Conservation (phyloP, 2,888 invertebrate genomes). For the Amaurobius ferox region DNA sequence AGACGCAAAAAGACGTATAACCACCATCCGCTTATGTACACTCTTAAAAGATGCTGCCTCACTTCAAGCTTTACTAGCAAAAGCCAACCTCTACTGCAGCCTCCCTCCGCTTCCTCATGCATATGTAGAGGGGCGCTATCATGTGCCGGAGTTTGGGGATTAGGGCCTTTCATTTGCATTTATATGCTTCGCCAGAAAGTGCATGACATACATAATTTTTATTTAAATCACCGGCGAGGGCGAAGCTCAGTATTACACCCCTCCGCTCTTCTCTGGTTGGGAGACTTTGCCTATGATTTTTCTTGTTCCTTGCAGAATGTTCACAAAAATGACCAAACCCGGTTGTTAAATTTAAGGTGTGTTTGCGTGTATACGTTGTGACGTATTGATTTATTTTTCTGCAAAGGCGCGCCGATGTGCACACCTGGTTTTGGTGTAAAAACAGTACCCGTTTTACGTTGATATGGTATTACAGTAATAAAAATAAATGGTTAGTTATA, state of each 20-base stretch:
- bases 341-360: slow-evolving; percentile 16
- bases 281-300: background rate
- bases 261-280: background rate
- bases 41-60: slow-evolving; percentile 18
- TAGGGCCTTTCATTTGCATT: slow-evolving; percentile 71
- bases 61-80: background rate
- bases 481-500: too few relatives aligned
- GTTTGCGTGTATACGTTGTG: background rate
- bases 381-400: background rate
- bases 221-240: slow-evolving; percentile 62
- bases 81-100: background rate
- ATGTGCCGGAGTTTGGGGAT: slow-evolving; percentile 24
- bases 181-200: slow-evolving; percentile 71
- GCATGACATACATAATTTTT: slow-evolving; percentile 71
- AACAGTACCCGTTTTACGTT: too few relatives aligned
- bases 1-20: slow-evolving; percentile 9
- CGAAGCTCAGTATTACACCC: background rate
- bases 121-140: slow-evolving; percentile 69
- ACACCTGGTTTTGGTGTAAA: too few relatives aligned
- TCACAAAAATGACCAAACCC: slow-evolving; percentile 52
- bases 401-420: too few relatives aligned
- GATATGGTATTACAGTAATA: too few relatives aligned
- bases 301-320: background rate
- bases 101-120: slow-evolving; percentile 41
- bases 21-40: slow-evolving; percentile 1